Base-by-base conservation (phyloP, 2,888 invertebrate species). In the Abscondita cerata region DNA sequence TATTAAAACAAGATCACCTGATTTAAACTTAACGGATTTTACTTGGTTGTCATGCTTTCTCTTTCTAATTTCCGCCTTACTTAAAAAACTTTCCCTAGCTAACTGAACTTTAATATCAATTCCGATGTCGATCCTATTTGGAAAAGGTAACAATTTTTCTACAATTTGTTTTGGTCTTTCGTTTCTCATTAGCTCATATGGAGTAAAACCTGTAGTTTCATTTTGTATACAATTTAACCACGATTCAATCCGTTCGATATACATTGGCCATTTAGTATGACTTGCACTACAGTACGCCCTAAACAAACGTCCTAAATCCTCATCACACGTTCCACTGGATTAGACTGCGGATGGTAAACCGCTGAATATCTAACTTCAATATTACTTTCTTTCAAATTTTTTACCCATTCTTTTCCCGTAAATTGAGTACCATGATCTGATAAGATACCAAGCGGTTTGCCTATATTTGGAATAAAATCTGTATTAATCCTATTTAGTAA, bases 21-120 rank as follows among this genome's bases (percentile, higher is more conserved):
- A 1, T 36, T 57, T 1, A 13, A 38, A 50, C 11, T 31, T 48
- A 2, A 57, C 41, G 1, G 41, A 20, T 46, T 13, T 53, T 9
- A 64, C 25, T 44, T 55, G 55, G n/a, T 50, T 25, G 13, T 50
- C 57, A 25, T 57, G 57, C 2, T 38, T 8, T 8, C 18, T 9
- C 9, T 34, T 48, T 16, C 19, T 11, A 5, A 2, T 48, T 56
- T 13, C 5, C 48, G 48, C 12, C 19, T 40, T 6, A 9, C 3
- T 36, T 6, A 2, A n/a, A n/a, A n/a, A 5, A 12, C 11, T 25
- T 25, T 25, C 25, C 25, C 25, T 4, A 25, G 11, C 13, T 12
- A 36, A 12, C 11, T 36, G 11, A 12, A 12, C 11, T 3, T 36
- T 36, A 12, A 11, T 36, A 12, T 12, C 13, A 2, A 12, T 3